phyloP scores from a whole-genome alignment of 2,797 vertebrate genomes.

The Anas flavirostris region DNA sequence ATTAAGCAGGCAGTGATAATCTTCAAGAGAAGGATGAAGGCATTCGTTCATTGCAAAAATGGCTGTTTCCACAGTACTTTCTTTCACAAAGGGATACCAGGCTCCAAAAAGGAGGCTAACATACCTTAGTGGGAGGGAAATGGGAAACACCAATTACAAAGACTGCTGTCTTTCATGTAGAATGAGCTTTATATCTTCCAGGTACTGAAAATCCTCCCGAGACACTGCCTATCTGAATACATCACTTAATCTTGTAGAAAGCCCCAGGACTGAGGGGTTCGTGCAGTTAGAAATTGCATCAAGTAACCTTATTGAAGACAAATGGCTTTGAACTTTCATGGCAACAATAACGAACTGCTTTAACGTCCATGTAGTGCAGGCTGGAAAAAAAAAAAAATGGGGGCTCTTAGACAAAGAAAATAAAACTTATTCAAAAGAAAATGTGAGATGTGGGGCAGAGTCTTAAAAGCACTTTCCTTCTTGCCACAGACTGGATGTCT shows the following conservation, averaged over 20 bases:
- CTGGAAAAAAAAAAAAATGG: constrained; percentile 59
- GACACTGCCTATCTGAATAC: constrained; percentile 34
- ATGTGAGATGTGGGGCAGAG: neutral
- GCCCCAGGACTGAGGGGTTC: constrained; percentile 23
- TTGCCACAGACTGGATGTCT: neutral
- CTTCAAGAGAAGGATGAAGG: neutral
- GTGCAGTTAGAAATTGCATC: constrained; percentile 54
- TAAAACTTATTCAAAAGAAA: constrained; percentile 51
- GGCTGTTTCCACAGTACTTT: neutral
- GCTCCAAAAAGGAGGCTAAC: neutral
- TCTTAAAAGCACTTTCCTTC: neutral
- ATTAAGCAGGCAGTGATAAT: neutral
- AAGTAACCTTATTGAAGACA: constrained; percentile 53
- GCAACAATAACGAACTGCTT: constrained; percentile 61
- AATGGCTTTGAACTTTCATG: constrained; percentile 67
- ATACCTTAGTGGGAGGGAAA: neutral
- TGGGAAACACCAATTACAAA: neutral
- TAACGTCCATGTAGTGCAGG: neutral
- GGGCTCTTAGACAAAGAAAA: constrained; percentile 43
- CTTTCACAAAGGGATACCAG: neutral
- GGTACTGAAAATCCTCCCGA: constrained; percentile 20
- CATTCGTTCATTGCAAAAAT: neutral
- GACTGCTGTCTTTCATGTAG: neutral
- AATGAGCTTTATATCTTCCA: constrained; percentile 10
- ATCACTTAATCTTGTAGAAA: constrained; percentile 65